Conservation (phyloP, 2,113 vertebrate species). For the Cricetomys ansorgei region DNA sequence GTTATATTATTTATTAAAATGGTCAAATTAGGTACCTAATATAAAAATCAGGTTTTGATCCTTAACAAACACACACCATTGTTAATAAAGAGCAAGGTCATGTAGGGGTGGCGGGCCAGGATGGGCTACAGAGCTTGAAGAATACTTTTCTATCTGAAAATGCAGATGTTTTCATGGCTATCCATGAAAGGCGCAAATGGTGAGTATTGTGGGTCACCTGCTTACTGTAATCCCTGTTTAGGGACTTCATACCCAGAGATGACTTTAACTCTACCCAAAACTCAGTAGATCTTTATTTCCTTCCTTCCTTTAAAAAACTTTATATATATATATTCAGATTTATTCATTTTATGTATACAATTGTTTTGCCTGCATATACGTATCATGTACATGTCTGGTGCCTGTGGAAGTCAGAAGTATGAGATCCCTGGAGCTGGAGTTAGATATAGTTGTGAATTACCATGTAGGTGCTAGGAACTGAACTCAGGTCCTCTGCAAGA, state of each 20-base stretch:
- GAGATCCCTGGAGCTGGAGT: neutral
- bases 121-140: neutral
- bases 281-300: neutral
- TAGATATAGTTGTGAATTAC: neutral
- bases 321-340: neutral
- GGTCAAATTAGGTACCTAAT: constrained; percentile 5
- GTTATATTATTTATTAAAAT: neutral
- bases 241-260: neutral
- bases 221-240: neutral
- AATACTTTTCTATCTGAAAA: neutral
- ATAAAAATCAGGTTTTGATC: neutral
- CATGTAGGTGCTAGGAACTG: neutral
- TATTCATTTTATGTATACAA: neutral
- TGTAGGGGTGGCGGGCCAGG: neutral
- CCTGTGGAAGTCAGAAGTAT: neutral
- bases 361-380: neutral
- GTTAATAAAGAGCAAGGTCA: neutral
- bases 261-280: neutral
- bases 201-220: neutral
- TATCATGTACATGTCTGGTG: neutral
- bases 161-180: neutral
- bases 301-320: neutral
- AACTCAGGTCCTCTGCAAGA: neutral
- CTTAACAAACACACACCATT: neutral
- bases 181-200: neutral